These are phyloP conservation scores for Sebastes nivosus DNA, from an alignment of 2,797 vertebrate species.

Conservation along the genomic window DNA sequence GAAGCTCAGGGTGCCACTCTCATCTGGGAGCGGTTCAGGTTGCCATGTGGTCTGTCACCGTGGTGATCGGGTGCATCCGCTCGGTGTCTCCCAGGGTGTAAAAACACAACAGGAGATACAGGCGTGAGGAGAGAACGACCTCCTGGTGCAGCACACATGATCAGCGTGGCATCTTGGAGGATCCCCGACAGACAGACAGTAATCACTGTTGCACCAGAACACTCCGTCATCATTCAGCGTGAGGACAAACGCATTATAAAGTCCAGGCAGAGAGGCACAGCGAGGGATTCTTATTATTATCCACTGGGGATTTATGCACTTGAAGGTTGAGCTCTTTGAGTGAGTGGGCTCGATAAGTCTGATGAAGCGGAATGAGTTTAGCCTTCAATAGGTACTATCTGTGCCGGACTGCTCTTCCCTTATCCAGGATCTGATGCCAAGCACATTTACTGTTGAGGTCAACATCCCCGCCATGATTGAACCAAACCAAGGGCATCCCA, in stretches of 20 bases:
- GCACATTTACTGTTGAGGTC: slow-evolving; percentile 77
- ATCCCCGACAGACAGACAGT: slow-evolving; percentile 58
- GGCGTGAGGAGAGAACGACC: slow-evolving; percentile 19
- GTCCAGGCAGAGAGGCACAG: slow-evolving; percentile 59
- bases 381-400: slow-evolving; percentile 71
- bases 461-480: slow-evolving; percentile 70
- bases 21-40: slow-evolving; percentile 61
- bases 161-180: slow-evolving; percentile 45
- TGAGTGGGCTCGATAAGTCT: slow-evolving; percentile 73
- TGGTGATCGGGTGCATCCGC: slow-evolving; percentile 64
- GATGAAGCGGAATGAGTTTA: slow-evolving; percentile 78
- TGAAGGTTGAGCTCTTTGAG: slow-evolving; percentile 76
- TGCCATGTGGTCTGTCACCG: slow-evolving; percentile 73
- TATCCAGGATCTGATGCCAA: slow-evolving; percentile 64
- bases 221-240: slow-evolving; percentile 57
- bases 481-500: slow-evolving; percentile 75
- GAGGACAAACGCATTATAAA: slow-evolving; percentile 67
- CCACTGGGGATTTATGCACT: slow-evolving; percentile 73
- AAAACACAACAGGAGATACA: slow-evolving; percentile 58
- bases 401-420: slow-evolving; percentile 53
- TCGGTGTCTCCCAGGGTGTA: slow-evolving; percentile 44
- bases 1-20: slow-evolving; percentile 53
- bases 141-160: slow-evolving; percentile 24
- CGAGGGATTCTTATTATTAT: slow-evolving; percentile 72
- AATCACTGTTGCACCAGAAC: slow-evolving; percentile 52